phyloP scores from a whole-genome alignment of 2,888 invertebrate species.

The Anticlea derivata region DNA sequence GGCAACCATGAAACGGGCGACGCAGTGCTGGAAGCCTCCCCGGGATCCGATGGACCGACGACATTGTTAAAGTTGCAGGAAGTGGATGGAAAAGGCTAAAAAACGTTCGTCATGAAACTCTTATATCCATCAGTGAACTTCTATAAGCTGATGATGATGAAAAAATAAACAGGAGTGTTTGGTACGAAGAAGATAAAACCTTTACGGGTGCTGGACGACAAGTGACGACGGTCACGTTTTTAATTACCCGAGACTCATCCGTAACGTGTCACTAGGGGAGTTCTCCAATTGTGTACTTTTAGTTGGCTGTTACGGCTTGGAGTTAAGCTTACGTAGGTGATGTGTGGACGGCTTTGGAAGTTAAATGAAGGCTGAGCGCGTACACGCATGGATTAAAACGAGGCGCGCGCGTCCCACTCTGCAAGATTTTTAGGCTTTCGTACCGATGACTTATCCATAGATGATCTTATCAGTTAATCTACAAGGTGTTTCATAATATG shows the following conservation, averaged over 20 bases:
- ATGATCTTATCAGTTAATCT: too few species aligned
- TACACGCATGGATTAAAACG: constrained; percentile 16
- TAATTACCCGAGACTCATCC: constrained; percentile 77
- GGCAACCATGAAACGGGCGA: too few species aligned
- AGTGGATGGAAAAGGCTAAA: too few species aligned
- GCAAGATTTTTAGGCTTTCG: not conserved
- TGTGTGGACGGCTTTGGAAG: constrained; percentile 29
- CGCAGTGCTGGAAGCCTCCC: too few species aligned
- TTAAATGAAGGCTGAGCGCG: constrained; percentile 27
- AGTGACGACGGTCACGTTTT: constrained; percentile 83
- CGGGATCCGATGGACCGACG: too few species aligned
- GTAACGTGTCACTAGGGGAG: constrained; percentile 67
- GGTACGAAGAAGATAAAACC: constrained; percentile 76
- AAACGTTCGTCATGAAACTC: too few species aligned
- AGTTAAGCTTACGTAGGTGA: constrained; percentile 29
- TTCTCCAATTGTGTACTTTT: constrained; percentile 52
- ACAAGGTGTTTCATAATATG: too few species aligned
- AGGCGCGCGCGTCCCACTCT: not conserved
- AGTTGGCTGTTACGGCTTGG: constrained; percentile 30
- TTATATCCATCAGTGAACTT: too few species aligned
- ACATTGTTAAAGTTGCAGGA: too few species aligned
- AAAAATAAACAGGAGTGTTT: constrained; percentile 70
- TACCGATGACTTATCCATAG: too few species aligned
- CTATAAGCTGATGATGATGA: too few species aligned
- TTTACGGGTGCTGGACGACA: constrained; percentile 68